Evolutionary conservation across 1,140 invertebrate genomes (phyloP).

Genomic region (Drusus annulatus): DNA sequence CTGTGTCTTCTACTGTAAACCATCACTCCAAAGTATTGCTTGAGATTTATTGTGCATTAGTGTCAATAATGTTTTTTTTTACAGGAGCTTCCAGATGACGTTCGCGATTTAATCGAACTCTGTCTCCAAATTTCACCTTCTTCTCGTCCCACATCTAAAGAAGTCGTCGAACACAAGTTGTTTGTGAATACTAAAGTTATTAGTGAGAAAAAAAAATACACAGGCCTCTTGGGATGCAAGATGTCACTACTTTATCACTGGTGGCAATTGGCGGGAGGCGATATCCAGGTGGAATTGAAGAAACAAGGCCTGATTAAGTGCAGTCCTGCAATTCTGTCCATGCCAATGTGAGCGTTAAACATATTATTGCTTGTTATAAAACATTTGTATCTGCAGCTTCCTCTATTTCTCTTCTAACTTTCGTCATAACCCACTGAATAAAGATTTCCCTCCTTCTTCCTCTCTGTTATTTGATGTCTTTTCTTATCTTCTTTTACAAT

Average conservation of each 20-base stretch:
- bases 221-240: slow-evolving; percentile 74
- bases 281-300: slow-evolving; percentile 91
- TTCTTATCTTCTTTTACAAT: too few relatives aligned
- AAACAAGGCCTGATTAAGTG: slow-evolving; percentile 92
- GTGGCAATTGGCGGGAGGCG: slow-evolving; percentile 96
- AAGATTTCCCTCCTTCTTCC: too few relatives aligned
- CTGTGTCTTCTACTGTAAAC: too few relatives aligned
- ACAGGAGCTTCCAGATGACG: slow-evolving; percentile 74
- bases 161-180: slow-evolving; percentile 71
- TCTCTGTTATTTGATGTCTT: too few relatives aligned
- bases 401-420: too few relatives aligned
- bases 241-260: slow-evolving; percentile 92
- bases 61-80: background rate
- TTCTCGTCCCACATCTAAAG: slow-evolving; percentile 75
- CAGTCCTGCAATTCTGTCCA: slow-evolving; percentile 82
- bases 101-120: slow-evolving; percentile 77
- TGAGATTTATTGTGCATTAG: too few relatives aligned
- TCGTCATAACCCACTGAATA: too few relatives aligned
- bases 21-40: too few relatives aligned
- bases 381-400: too few relatives aligned
- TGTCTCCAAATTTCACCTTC: slow-evolving; percentile 80
- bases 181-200: slow-evolving; percentile 64
- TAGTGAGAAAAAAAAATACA: slow-evolving; percentile 62
- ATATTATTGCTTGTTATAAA: too few relatives aligned
- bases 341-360: slow-evolving; percentile 76